These are phyloP conservation scores for Sebastes itinus DNA, from an alignment of 2,797 vertebrate species.

Conservation along the genomic window DNA sequence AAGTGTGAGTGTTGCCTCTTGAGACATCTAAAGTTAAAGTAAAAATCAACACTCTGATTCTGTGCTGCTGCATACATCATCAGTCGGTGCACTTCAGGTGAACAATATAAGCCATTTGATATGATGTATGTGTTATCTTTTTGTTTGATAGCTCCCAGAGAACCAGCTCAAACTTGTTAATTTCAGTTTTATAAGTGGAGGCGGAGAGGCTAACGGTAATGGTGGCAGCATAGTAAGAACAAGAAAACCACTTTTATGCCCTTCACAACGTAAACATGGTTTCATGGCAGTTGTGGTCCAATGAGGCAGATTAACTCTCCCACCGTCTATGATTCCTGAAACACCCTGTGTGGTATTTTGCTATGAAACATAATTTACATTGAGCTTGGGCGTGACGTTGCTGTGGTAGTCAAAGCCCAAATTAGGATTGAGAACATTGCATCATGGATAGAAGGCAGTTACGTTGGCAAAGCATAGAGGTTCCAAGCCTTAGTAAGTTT, in stretches of 20 bases:
- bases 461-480: neutral
- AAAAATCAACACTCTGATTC: constrained; percentile 4
- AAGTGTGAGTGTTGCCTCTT: constrained; percentile 32
- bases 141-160: neutral
- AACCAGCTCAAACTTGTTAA: neutral
- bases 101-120: neutral
- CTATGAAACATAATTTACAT: neutral
- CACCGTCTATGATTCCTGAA: neutral
- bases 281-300: neutral
- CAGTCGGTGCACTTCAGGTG: neutral
- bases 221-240: constrained; percentile 1
- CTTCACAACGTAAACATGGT: neutral
- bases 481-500: neutral
- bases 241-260: neutral
- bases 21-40: constrained; percentile 32
- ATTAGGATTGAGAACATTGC: neutral
- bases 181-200: constrained; percentile 11
- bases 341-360: neutral
- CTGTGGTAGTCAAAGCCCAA: neutral
- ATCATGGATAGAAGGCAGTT: neutral
- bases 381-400: neutral
- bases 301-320: neutral
- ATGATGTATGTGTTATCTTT: neutral
- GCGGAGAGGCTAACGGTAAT: neutral
- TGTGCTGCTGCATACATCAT: neutral